A percentile compares a stretch with the other conserved stretches of the same genome.
Conservation (phyloP, 2,888 invertebrate genomes). For the Lypha dubia region DNA sequence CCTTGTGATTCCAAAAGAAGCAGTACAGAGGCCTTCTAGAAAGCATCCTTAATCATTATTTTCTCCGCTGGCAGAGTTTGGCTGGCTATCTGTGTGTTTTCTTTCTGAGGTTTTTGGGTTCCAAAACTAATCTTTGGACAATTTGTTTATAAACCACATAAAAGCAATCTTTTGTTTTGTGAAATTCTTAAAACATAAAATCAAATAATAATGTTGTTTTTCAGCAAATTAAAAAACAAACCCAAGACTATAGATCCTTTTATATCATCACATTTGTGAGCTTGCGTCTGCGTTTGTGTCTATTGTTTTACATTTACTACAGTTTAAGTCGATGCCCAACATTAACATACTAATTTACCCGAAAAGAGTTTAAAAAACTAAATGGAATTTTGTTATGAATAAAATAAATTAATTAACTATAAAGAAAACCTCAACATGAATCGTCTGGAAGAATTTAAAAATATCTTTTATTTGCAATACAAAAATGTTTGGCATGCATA, state of each 20-base stretch:
- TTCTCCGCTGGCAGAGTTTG: too few species aligned
- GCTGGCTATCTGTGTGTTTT: slow-evolving; percentile 53
- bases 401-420: slow-evolving; percentile 40
- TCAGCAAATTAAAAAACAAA: slow-evolving; percentile 44
- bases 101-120: slow-evolving; percentile 58
- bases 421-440: not conserved
- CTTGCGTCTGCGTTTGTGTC: not conserved
- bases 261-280: not conserved
- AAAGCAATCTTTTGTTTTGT: slow-evolving; percentile 64
- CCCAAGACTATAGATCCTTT: not conserved
- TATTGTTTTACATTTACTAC: not conserved
- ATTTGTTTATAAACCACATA: slow-evolving; percentile 69
- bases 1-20: too few species aligned
- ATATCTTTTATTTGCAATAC: not conserved
- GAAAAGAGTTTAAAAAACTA: not conserved
- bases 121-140: slow-evolving; percentile 67
- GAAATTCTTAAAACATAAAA: slow-evolving; percentile 51
- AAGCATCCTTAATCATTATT: too few species aligned
- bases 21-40: not conserved
- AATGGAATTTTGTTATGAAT: slow-evolving; percentile 1
- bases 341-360: not conserved
- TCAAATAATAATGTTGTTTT: slow-evolving; percentile 54
- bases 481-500: not conserved
- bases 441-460: slow-evolving; percentile 2
- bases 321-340: not conserved